Conservation (phyloP, 1,140 invertebrate genomes). For the Neodiprion pinetum region DNA sequence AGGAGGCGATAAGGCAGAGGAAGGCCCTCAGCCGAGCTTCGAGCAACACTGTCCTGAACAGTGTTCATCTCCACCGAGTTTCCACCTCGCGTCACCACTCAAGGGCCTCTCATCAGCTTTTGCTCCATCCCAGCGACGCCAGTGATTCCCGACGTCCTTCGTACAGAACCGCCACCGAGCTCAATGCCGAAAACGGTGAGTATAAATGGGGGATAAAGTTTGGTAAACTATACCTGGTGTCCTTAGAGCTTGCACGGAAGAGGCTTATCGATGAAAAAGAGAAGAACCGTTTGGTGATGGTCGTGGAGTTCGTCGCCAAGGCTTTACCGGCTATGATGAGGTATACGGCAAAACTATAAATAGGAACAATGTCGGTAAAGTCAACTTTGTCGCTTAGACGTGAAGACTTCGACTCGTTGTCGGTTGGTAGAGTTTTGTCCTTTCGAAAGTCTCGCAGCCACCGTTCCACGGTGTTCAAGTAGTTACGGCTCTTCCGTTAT, state of each 20-base stretch:
- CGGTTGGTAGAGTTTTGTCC: too few relatives aligned
- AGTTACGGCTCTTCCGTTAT: too few relatives aligned
- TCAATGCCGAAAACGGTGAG: constrained; percentile 56
- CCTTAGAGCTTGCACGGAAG: too few relatives aligned
- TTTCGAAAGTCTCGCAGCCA: too few relatives aligned
- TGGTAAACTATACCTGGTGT: too few relatives aligned
- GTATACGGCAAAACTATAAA: too few relatives aligned
- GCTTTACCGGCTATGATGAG: background rate
- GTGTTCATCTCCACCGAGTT: constrained; percentile 75
- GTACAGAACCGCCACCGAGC: constrained; percentile 49
- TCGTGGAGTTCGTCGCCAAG: background rate
- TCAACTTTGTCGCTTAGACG: too few relatives aligned
- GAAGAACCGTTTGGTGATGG: too few relatives aligned
- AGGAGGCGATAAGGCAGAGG: constrained; percentile 87
- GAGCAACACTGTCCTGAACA: constrained; percentile 81
- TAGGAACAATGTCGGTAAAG: too few relatives aligned
- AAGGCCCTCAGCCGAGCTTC: constrained; percentile 82
- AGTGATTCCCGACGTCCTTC: constrained; percentile 54
- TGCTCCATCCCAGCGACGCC: constrained; percentile 71
- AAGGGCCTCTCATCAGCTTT: constrained; percentile 68
- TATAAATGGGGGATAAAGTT: constrained; percentile 11
- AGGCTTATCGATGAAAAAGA: too few relatives aligned
- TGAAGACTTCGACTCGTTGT: too few relatives aligned
- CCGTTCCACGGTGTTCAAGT: too few relatives aligned
- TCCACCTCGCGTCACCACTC: constrained; percentile 52